phyloP scores from a whole-genome alignment of 2,113 vertebrate species.

The Nettapus auritus region DNA sequence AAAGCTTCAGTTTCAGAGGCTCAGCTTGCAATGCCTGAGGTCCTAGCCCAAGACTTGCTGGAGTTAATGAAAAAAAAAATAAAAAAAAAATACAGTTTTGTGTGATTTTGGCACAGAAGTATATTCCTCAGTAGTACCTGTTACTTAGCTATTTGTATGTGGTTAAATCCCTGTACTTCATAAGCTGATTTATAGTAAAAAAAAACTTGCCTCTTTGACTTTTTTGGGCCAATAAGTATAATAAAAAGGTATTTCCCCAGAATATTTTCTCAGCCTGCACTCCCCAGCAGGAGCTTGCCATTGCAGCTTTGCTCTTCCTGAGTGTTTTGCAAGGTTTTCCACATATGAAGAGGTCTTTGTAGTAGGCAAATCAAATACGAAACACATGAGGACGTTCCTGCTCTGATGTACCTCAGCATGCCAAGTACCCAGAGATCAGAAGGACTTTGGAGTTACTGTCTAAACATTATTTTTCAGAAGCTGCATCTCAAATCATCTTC shows the following conservation, averaged over 20 bases:
- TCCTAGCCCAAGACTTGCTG: background rate
- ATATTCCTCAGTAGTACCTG: background rate
- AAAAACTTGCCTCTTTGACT: background rate
- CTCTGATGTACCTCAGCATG: background rate
- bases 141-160: background rate
- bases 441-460: background rate
- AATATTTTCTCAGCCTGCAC: background rate
- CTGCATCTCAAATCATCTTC: background rate
- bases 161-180: background rate
- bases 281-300: background rate
- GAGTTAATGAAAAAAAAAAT: background rate
- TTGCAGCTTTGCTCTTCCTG: background rate
- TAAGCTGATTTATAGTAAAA: background rate
- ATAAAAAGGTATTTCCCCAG: background rate
- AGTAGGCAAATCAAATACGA: background rate
- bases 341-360: background rate
- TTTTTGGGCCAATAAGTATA: background rate
- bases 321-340: slow-evolving; percentile 1
- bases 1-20: background rate
- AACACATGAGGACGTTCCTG: background rate
- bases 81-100: background rate
- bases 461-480: background rate
- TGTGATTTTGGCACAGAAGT: background rate
- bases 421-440: background rate
- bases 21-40: background rate